Base-by-base conservation (phyloP, 2,888 invertebrate genomes). In the Catocala sponsa region DNA sequence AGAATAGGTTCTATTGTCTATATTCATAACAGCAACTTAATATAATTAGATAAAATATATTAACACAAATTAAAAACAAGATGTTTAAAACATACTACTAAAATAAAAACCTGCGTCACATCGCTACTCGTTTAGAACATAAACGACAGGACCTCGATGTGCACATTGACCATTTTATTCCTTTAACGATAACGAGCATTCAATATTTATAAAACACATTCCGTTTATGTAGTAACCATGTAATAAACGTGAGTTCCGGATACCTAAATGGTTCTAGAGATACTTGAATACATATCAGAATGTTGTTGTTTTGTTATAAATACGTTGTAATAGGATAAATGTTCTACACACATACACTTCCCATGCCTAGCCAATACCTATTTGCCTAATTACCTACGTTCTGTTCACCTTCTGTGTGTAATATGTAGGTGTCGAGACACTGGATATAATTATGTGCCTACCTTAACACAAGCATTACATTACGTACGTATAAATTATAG, bases 191-290 rank as follows among this genome's bases (percentile, higher is more conserved):
- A 51, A 50, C 50, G 38, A 41, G 32, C 50, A 50, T 5, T 41
- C 25, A 51, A 41, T 41, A 41, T 41, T 51, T 41, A 41, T 41
- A 51, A 13, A 25, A 50, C 11, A 51, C 10, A 15, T 51, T 41
- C 51, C 41, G 32, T 51, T 41, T 51, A 51, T 15, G 51, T 41
- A 38, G 51, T 41, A 51, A 51, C 51, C 15, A 51, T 41, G 51
- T 51, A 51, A 41, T 41, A 41, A 51, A 41, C 41, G 51, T 51
- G 38, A 51, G 41, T 51, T 51, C 51, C 51, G 51, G 51, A 51
- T 51, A 51, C 41, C 51, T 51, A 51, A 41, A 38, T 11, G 41
- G 41, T 51, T 2, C 38, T 41, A 51, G 9, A 11, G 41, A 41
- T 41, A 51, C 38, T 41, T 41, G 4, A 10, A 15, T 5, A 32